Percentiles rank a stretch among this genome's conserved stretches.
These are phyloP conservation scores for Myoxocephalus aenaeus DNA, from an alignment of 2,797 vertebrate species.

Conservation along the genomic window DNA sequence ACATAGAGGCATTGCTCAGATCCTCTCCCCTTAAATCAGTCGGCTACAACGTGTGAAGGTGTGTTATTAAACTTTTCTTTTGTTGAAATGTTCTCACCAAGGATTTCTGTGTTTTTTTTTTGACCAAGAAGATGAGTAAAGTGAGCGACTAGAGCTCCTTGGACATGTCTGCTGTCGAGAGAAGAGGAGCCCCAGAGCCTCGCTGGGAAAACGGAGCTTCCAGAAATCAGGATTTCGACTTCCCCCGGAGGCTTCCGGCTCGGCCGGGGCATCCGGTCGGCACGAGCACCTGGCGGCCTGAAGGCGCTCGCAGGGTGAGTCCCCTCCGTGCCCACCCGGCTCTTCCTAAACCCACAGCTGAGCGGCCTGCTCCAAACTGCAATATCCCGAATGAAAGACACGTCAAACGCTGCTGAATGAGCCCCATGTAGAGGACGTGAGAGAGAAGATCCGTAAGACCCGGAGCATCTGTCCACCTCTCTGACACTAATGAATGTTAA, in stretches of 20 bases:
- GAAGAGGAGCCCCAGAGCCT: constrained; percentile 26
- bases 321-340: constrained; percentile 60
- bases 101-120: constrained; percentile 13
- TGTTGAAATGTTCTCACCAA: background rate
- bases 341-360: constrained; percentile 56
- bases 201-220: constrained; percentile 35
- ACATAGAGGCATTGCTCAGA: constrained; percentile 43
- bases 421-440: constrained; percentile 77
- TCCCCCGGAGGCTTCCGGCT: constrained; percentile 34
- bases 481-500: constrained; percentile 92
- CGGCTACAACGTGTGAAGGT: background rate
- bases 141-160: background rate
- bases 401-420: constrained; percentile 72
- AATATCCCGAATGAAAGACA: constrained; percentile 73
- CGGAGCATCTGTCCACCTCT: constrained; percentile 89
- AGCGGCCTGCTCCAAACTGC: constrained; percentile 42
- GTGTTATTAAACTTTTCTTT: background rate
- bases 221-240: constrained; percentile 50
- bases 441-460: constrained; percentile 70
- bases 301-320: constrained; percentile 74
- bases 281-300: constrained; percentile 53
- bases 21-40: constrained; percentile 10
- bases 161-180: constrained; percentile 58
- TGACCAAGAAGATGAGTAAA: constrained; percentile 9
- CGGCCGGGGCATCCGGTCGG: constrained; percentile 43